Base-by-base conservation (phyloP, 2,888 invertebrate genomes). In the Habroteleia sp. region DNA sequence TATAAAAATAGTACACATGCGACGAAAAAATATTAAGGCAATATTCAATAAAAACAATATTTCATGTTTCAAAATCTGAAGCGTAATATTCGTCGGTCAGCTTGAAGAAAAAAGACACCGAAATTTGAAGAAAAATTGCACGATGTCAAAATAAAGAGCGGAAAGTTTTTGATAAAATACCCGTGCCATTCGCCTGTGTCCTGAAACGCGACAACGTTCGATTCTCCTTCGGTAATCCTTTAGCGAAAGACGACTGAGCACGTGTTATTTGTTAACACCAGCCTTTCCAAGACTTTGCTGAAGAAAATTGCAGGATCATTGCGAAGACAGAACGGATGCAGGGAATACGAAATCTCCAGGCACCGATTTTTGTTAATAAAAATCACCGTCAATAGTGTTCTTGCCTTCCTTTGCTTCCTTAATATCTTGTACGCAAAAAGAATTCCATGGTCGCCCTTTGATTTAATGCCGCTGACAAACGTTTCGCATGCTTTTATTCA, bases 201-300 rank as follows among this genome's bases (percentile, higher is more conserved):
- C 66, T 66, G 65, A 65, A 65, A 69, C 39, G 68, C 68, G 63
- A 65, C 72, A 54, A 60, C 37, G 17, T 66, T 68, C 66, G 52
- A 60, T 65, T 69, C 58, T 58, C 73, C 42, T 65, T 60, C 65
- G 76, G 77, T 81, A 75, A 80, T 81, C 78, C 78, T 71, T 77
- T 77, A 79, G 79, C 80, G 79, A 81, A 79, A 74, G 76, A 66
- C 58, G 75, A 77, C 62, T 63, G 69, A 76, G 44, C 76, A 74
- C 77, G 66, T 63, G 77, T 78, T 77, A 80, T 82, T 80, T 81
- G 80, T 82, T 80, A 81, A 79, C 77, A 71, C 68, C 54, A 56
- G 39, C 52, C 41, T 65, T 39, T 58, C 60, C 71, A 60, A 65
- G 66, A 71, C 66, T 75, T 75, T 23, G 31, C 48, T 23, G 39